These are phyloP conservation scores for Hormiphora californensis DNA, from an alignment of 37 sponge, comb jelly and placozoan genomes.

Conservation along the genomic window DNA sequence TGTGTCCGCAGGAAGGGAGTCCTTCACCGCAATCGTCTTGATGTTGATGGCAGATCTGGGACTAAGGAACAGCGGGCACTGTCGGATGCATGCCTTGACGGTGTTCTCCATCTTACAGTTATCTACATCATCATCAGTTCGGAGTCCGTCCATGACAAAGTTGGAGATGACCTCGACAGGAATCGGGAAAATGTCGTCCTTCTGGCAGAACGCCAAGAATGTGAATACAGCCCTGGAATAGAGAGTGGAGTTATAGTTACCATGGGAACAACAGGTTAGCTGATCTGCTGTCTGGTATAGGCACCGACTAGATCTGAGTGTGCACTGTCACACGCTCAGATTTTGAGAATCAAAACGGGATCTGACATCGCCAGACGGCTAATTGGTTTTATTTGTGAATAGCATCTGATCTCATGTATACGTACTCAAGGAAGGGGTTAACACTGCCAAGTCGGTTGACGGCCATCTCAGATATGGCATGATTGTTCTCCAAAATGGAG, in stretches of 20 bases:
- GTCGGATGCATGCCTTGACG: constrained; percentile 8
- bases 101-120: constrained; percentile 48
- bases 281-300: too few relatives aligned
- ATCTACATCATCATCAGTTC: constrained; percentile 46
- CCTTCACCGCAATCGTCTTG: not conserved
- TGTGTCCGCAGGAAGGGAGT: constrained; percentile 5
- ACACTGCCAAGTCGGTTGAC: constrained; percentile 39
- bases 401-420: not conserved
- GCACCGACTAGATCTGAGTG: too few relatives aligned
- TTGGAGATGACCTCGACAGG: constrained; percentile 42
- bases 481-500: constrained; percentile 38
- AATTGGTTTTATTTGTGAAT: not conserved
- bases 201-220: constrained; percentile 31
- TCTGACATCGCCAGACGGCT: too few relatives aligned
- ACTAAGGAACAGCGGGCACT: constrained; percentile 9
- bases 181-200: constrained; percentile 42
- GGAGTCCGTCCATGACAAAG: constrained; percentile 38
- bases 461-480: constrained; percentile 43
- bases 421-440: constrained; percentile 39
- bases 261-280: not conserved
- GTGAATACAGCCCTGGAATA: constrained; percentile 39
- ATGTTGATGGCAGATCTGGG: constrained; percentile 1
- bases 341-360: too few relatives aligned
- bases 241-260: not conserved
- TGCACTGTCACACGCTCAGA: too few relatives aligned